Percentiles rank a stretch among this genome's conserved stretches.
phyloP scores from a whole-genome alignment of 2,797 vertebrate genomes.

The Spea hammondii region DNA sequence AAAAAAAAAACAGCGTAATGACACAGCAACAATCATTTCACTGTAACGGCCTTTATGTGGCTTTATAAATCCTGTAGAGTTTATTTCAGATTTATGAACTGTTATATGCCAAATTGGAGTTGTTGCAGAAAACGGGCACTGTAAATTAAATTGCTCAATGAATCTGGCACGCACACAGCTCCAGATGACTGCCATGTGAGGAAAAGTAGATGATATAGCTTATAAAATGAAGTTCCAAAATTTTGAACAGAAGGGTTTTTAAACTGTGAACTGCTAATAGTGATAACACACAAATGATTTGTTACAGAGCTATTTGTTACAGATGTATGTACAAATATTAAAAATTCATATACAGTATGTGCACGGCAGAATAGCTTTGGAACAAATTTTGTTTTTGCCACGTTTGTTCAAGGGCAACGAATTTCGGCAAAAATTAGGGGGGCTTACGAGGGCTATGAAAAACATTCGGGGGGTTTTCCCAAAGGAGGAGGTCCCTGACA shows the following conservation, averaged over 20 bases:
- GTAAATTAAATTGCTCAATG: background rate
- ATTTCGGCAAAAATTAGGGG: no score
- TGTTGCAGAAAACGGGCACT: accelerated
- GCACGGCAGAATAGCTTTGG: no score
- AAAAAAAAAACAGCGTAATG: conserved; percentile 20
- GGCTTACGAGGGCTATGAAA: no score
- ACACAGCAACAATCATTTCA: background rate
- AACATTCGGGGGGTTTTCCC: no score
- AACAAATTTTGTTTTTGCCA: no score
- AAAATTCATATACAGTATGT: no score
- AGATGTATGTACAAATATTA: no score
- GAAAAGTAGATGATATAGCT: conserved; percentile 3
- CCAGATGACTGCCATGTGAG: conserved; percentile 22
- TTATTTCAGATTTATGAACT: background rate
- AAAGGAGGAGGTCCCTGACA: background rate
- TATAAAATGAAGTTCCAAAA: background rate
- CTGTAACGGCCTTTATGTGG: background rate
- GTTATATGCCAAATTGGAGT: accelerated
- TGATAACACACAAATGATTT: no score
- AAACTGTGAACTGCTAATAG: no score
- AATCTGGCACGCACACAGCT: conserved; percentile 11
- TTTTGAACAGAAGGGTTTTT: background rate
- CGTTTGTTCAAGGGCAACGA: no score
- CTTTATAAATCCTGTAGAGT: background rate
- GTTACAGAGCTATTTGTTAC: no score